Base-by-base conservation (phyloP, 2,113 vertebrate species). In the Pyxicephalus adspersus region DNA sequence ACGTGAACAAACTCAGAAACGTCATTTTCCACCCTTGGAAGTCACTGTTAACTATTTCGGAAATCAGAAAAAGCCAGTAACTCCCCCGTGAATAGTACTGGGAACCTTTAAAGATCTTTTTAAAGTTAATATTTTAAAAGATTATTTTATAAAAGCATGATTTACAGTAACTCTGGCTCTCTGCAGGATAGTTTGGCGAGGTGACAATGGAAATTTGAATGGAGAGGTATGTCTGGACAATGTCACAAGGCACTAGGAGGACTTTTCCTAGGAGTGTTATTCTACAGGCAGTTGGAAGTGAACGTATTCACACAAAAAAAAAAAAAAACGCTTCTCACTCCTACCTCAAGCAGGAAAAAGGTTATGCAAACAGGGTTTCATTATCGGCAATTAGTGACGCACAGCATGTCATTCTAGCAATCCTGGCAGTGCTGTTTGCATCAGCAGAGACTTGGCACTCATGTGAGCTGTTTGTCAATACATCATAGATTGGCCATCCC, bases 221-320 rank as follows among this genome's bases (percentile, higher is more conserved):
- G 78, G 64, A 11, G 1, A 5, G 25, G 7, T 0, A 31, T 1
- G 38, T 4, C 25, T 65, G 77, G 64, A 45, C 17, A 70, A 51
- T 0, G 0, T 74, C 72, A 19, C 45, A 64, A 60, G 2, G 0
- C 0, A 19, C 23, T 22, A 0, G 83, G 78, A 0, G n/a, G 77
- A 71, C 23, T 68, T 0, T 20, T 45, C 67, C 76, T 80, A 76
- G 20, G 20, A 22, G 2, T 0, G 68, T 22, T 57, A 28, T 64
- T 70, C n/a, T 64, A 23, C 60, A 61, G 64, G 31, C 83, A 77
- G 45, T 19, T 2, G 18, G 38, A 65, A 84, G 31, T 22, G 0
- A 0, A 3, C 57, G 55, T 52, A 76, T 16, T 68, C 31, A 15
- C 26, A n/a, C 63, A 83, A 25, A 18, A 19, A 64, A n/a, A n/a